A percentile compares a stretch with the other conserved stretches of the same genome.
These are phyloP conservation scores for Allophyes oxyacanthae DNA, from an alignment of 2,888 invertebrate species.

Conservation along the genomic window DNA sequence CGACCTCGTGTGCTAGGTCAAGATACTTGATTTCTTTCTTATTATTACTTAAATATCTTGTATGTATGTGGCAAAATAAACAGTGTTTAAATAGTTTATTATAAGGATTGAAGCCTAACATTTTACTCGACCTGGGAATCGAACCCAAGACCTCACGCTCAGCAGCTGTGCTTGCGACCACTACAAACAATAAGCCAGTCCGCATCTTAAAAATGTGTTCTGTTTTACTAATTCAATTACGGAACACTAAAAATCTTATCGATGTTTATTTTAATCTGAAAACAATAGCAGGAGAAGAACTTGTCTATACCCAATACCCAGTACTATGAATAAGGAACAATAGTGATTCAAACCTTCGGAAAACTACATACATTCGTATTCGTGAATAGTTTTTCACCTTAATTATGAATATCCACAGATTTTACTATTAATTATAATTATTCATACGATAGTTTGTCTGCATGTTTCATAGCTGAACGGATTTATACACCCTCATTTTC, in stretches of 20 bases:
- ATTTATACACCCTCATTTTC: too few relatives aligned
- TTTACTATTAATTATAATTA: neutral
- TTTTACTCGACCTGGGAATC: too few relatives aligned
- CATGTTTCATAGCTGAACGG: neutral
- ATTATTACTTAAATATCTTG: too few relatives aligned
- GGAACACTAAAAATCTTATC: slow-evolving; percentile 5
- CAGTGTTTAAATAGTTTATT: too few relatives aligned
- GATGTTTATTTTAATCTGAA: slow-evolving; percentile 2
- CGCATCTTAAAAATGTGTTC: neutral
- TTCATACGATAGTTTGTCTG: neutral
- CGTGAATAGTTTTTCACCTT: neutral
- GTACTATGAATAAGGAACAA: slow-evolving; percentile 6
- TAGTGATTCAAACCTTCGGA: slow-evolving; percentile 3
- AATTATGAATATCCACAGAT: neutral
- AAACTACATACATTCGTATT: neutral
- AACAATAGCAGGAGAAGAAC: neutral
- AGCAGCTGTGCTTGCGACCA: too few relatives aligned
- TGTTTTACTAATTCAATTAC: neutral
- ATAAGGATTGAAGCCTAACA: too few relatives aligned
- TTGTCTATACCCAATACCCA: neutral
- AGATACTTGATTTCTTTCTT: too few relatives aligned
- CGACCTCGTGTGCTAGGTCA: too few relatives aligned
- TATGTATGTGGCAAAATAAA: too few relatives aligned
- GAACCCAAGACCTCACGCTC: too few relatives aligned
- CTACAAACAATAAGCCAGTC: too few relatives aligned